Percentiles rank a stretch among this genome's conserved stretches.
phyloP scores from a whole-genome alignment of 2,888 invertebrate genomes.

The Nesidiocoris tenuis region DNA sequence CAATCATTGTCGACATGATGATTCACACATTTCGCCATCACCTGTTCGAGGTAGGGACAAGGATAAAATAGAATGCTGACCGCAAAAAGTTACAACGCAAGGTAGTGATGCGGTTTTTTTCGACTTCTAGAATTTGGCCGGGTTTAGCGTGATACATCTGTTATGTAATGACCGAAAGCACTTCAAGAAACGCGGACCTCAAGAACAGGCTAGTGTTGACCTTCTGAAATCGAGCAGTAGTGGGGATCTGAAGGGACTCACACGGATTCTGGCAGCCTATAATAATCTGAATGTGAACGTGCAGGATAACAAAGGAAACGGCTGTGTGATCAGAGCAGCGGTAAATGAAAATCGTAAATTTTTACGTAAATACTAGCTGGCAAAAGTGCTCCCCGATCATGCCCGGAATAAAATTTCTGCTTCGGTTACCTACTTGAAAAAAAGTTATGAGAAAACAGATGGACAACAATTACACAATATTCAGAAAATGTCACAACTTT shows the following conservation, averaged over 20 bases:
- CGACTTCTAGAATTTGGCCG: conserved; percentile 18
- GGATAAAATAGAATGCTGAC: background rate
- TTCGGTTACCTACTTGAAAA: too few species aligned
- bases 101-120: background rate
- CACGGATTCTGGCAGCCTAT: conserved; percentile 10
- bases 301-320: conserved; percentile 43
- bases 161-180: conserved; percentile 34
- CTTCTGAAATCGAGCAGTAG: conserved; percentile 22
- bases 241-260: conserved; percentile 31
- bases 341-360: too few species aligned
- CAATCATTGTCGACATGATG: conserved; percentile 36
- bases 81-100: background rate
- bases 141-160: conserved; percentile 21
- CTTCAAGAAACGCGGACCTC: conserved; percentile 25
- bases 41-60: conserved; percentile 31
- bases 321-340: conserved; percentile 36
- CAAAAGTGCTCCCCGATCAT: too few species aligned
- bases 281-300: conserved; percentile 39
- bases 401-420: too few species aligned
- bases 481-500: too few species aligned
- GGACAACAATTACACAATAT: too few species aligned
- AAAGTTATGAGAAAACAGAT: too few species aligned
- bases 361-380: background rate
- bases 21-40: conserved; percentile 37
- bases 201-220: conserved; percentile 33